phyloP scores from a whole-genome alignment of 2,797 vertebrate species.

The Onychomys leucogaster region DNA sequence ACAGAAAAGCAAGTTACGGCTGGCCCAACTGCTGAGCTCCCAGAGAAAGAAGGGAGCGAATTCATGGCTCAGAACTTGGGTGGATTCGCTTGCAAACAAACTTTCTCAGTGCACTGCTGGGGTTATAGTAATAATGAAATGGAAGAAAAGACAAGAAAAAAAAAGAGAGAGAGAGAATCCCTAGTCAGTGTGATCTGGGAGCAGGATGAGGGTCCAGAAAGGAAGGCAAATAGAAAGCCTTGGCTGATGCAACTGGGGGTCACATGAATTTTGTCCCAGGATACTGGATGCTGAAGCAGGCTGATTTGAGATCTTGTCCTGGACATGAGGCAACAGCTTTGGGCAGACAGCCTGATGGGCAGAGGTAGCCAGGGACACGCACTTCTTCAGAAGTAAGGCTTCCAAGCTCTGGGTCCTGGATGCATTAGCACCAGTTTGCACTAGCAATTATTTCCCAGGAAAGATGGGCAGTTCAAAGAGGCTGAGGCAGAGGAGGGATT shows the following conservation, averaged over 20 bases:
- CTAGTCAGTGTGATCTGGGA: background rate
- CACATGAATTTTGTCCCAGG: background rate
- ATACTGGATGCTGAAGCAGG: background rate
- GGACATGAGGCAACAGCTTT: background rate
- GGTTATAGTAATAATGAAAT: background rate
- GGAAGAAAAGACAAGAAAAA: background rate
- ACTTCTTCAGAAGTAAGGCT: background rate
- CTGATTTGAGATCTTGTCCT: background rate
- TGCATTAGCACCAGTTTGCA: background rate
- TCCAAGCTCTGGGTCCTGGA: background rate
- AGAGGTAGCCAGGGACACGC: background rate
- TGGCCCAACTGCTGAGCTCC: background rate
- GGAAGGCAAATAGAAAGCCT: background rate
- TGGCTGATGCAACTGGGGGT: background rate
- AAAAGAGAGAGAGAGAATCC: slow-evolving; percentile 2
- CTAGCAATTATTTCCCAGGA: background rate
- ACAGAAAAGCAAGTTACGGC: background rate
- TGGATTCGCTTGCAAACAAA: slow-evolving; percentile 31
- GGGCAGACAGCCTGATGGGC: background rate
- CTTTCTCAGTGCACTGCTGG: background rate
- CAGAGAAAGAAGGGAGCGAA: background rate
- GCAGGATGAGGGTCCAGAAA: background rate
- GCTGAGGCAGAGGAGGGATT: background rate
- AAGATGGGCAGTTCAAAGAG: background rate
- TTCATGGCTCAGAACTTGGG: background rate